A percentile compares a stretch with the other conserved stretches of the same genome.
Conservation (phyloP, 2,797 vertebrate genomes). For the Nyctibius grandis region DNA sequence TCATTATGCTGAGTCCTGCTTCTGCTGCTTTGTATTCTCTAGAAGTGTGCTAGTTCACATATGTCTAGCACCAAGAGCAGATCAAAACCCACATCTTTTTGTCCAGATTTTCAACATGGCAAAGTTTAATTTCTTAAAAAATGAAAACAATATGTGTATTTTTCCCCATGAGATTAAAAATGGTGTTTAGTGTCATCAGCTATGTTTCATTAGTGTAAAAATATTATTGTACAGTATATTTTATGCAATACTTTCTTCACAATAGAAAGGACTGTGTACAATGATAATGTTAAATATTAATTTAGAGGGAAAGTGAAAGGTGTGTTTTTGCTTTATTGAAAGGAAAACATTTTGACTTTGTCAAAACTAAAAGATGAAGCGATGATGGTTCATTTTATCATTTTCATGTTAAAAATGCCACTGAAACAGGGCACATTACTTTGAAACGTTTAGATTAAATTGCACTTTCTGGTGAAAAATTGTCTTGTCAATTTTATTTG, state of each 20-base stretch:
- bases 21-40: neutral
- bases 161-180: neutral
- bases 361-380: neutral
- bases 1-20: neutral
- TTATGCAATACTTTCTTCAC: neutral
- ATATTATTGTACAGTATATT: neutral
- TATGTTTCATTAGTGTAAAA: neutral
- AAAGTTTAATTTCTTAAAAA: neutral
- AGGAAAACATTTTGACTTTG: conserved; percentile 20
- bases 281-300: neutral
- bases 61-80: neutral
- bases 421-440: neutral
- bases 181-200: neutral
- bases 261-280: neutral
- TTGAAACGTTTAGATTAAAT: conserved; percentile 14
- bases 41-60: neutral
- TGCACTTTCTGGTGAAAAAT: conserved; percentile 13
- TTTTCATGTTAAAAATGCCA: conserved; percentile 1
- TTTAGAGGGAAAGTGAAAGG: neutral
- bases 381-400: conserved; percentile 16
- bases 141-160: neutral
- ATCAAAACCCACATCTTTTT: accelerated
- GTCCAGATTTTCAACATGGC: neutral
- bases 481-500: neutral
- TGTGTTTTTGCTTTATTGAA: neutral